A percentile compares a stretch with the other conserved stretches of the same genome.
Conservation (phyloP, 2,888 invertebrate genomes). For the Caenorhabditis sp. region DNA sequence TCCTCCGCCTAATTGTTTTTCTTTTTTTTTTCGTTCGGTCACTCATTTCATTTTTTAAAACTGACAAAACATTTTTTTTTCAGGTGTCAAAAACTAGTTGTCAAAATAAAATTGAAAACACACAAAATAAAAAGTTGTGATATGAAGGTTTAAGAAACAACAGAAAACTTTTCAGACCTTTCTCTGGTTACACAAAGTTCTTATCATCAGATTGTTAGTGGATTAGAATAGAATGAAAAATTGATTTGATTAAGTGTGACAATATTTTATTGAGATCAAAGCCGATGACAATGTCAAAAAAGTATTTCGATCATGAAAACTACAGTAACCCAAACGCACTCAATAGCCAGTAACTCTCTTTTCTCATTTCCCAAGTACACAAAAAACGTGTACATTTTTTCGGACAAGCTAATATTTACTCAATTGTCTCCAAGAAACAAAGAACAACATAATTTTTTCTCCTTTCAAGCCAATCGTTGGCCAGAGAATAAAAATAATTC, state of each 20-base stretch:
- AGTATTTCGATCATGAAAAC: not conserved
- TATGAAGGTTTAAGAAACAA: not conserved
- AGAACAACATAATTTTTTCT: too few relatives aligned
- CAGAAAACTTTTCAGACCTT: not conserved
- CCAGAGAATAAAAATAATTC: too few relatives aligned
- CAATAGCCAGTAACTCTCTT: too few relatives aligned
- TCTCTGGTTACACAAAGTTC: not conserved
- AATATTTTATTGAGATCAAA: not conserved
- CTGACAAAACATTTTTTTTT: not conserved
- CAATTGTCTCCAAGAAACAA: too few relatives aligned
- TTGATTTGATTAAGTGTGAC: not conserved
- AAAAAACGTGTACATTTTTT: too few relatives aligned
- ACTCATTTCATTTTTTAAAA: not conserved
- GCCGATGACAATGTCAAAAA: not conserved
- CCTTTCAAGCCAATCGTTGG: too few relatives aligned
- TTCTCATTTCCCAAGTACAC: too few relatives aligned
- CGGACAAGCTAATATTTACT: too few relatives aligned
- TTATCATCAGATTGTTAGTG: not conserved
- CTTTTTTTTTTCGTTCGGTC: not conserved
- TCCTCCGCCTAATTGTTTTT: not conserved
- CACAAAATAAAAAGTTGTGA: not conserved
- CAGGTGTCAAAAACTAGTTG: conserved; percentile 1
- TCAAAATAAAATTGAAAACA: not conserved
- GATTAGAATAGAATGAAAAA: not conserved
- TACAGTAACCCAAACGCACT: too few relatives aligned